These are phyloP conservation scores for Rugalucina vietnamica DNA, from an alignment of 2,888 invertebrate species.

Conservation along the genomic window DNA sequence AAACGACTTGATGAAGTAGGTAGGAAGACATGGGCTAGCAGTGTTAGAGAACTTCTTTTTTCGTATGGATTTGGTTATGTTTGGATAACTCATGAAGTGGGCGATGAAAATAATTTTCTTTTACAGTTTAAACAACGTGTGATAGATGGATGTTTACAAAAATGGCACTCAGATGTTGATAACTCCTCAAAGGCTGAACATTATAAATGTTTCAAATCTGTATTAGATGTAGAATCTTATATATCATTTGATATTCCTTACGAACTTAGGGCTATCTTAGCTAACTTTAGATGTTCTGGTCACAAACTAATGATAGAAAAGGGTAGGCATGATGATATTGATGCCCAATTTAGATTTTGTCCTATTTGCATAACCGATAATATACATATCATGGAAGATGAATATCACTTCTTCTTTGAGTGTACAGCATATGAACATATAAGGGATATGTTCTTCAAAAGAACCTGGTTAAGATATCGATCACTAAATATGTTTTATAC, in stretches of 20 bases:
- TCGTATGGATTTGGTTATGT: constrained; percentile 23
- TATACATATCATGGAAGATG: background rate
- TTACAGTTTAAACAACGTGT: background rate
- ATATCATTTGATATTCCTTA: background rate
- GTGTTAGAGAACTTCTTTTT: constrained; percentile 18
- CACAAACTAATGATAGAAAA: background rate
- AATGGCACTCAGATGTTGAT: background rate
- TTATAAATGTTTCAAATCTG: background rate
- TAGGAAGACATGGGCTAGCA: constrained; percentile 19
- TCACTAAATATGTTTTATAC: background rate
- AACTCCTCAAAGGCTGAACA: background rate
- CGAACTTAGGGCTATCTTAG: background rate
- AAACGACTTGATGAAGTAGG: constrained; percentile 11
- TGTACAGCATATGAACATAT: background rate
- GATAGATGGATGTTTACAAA: background rate
- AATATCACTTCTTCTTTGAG: constrained; percentile 1
- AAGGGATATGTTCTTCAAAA: background rate
- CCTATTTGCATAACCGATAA: background rate
- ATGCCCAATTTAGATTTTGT: background rate
- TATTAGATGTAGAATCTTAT: background rate
- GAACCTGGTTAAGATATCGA: background rate
- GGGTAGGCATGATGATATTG: background rate
- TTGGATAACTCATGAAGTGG: constrained; percentile 24
- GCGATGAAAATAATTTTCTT: background rate
- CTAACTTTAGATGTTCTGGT: background rate